phyloP scores from a whole-genome alignment of 1,140 invertebrate species.

The Trissolcus basalis region DNA sequence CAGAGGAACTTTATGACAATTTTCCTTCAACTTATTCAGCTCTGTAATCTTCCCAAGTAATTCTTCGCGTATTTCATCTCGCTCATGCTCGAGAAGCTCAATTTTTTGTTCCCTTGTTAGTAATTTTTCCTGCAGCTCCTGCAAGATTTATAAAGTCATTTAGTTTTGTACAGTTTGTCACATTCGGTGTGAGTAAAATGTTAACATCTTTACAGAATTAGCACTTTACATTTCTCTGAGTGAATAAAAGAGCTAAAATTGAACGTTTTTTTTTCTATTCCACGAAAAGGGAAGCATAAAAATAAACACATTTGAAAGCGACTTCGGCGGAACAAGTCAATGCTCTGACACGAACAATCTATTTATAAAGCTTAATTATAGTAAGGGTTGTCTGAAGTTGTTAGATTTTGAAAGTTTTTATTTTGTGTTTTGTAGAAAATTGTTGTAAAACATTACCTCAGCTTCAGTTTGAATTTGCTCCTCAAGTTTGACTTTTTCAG shows the following conservation, averaged over 20 bases:
- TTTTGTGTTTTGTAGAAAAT: too few species aligned
- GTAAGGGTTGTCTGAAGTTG: too few species aligned
- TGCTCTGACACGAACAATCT: slow-evolving; percentile 35
- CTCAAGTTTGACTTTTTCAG: slow-evolving; percentile 69
- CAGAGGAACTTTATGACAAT: slow-evolving; percentile 22
- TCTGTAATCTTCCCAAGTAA: slow-evolving; percentile 66
- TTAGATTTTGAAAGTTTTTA: too few species aligned
- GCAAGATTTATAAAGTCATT: slow-evolving; percentile 19
- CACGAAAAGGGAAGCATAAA: slow-evolving; percentile 11
- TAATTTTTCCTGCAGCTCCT: slow-evolving; percentile 68
- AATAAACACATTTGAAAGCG: slow-evolving; percentile 1
- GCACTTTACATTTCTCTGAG: too few species aligned
- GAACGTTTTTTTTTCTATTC: slow-evolving; percentile 6
- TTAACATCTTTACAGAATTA: too few species aligned
- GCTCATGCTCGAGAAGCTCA: slow-evolving; percentile 65
- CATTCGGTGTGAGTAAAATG: too few species aligned
- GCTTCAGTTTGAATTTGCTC: slow-evolving; percentile 69
- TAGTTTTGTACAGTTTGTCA: not conserved
- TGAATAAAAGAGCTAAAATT: not conserved
- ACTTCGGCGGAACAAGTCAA: slow-evolving; percentile 22
- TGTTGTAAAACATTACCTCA: slow-evolving; percentile 60
- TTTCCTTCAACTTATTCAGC: slow-evolving; percentile 65
- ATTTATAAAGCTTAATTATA: slow-evolving; percentile 30
- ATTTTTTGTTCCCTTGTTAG: slow-evolving; percentile 66
- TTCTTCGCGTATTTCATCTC: slow-evolving; percentile 64